These are phyloP conservation scores for Macrobrachium rosenbergii DNA, from an alignment of 1,140 invertebrate species.

Conservation along the genomic window DNA sequence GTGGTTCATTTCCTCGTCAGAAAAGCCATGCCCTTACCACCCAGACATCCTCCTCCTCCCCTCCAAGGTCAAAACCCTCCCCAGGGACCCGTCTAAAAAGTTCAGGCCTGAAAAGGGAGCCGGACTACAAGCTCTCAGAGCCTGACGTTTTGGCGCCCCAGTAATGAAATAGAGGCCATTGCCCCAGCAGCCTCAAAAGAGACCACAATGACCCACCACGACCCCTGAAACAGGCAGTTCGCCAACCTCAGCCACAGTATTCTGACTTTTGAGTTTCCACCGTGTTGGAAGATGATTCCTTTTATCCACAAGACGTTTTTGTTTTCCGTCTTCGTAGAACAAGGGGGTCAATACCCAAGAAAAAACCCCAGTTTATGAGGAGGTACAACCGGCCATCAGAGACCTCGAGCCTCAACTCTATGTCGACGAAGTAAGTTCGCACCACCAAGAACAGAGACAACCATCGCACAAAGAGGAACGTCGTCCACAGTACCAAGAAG, in stretches of 20 bases:
- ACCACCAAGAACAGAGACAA: no score
- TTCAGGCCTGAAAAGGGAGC: not conserved
- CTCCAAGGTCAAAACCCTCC: not conserved
- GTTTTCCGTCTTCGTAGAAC: not conserved
- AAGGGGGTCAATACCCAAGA: not conserved
- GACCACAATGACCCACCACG: conserved; percentile 1
- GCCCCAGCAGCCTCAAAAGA: conserved; percentile 1
- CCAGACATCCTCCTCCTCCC: not conserved
- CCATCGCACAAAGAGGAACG: not conserved
- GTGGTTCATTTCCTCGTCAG: not conserved
- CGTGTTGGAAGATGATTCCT: not conserved
- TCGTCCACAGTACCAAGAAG: not conserved
- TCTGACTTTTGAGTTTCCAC: no score
- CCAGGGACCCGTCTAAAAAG: not conserved
- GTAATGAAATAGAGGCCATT: not conserved
- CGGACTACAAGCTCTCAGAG: not conserved
- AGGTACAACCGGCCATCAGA: not conserved
- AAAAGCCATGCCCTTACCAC: not conserved
- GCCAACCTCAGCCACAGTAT: no score
- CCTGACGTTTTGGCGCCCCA: not conserved
- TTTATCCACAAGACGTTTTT: conserved; percentile 14
- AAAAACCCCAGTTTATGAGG: not conserved
- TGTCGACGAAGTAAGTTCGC: no score
- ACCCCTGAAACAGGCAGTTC: not conserved
- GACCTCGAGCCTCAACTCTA: no score